Percentiles rank a stretch among this genome's conserved stretches.
These are phyloP conservation scores for Helicolenus hilgendorfi DNA, from an alignment of 2,797 vertebrate genomes.

Conservation along the genomic window DNA sequence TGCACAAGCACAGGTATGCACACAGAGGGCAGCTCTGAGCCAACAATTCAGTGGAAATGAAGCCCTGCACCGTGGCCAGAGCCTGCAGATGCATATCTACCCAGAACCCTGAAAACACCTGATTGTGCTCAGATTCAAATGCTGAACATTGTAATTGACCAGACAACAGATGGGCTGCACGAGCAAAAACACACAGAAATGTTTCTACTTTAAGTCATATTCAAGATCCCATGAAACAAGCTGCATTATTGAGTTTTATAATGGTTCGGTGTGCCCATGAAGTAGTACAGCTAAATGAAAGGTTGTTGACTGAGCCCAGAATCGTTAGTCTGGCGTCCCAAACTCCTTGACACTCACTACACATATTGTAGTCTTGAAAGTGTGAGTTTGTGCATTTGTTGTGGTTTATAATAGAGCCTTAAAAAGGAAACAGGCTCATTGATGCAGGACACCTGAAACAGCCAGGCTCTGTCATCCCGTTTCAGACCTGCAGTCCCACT, in stretches of 20 bases:
- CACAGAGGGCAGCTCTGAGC: constrained; percentile 81
- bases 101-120: constrained; percentile 69
- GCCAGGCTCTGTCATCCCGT: neutral
- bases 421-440: neutral
- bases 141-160: constrained; percentile 31
- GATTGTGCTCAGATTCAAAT: constrained; percentile 59
- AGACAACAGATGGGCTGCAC: constrained; percentile 6
- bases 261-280: neutral
- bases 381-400: neutral
- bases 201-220: neutral
- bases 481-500: constrained; percentile 5
- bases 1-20: constrained; percentile 76
- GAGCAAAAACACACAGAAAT: neutral
- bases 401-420: neutral
- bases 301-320: neutral
- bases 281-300: neutral
- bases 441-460: neutral
- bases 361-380: neutral
- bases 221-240: neutral
- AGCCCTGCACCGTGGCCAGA: constrained; percentile 65
- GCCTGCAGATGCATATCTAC: constrained; percentile 76
- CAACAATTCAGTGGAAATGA: constrained; percentile 73
- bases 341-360: neutral
- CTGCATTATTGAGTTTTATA: neutral
- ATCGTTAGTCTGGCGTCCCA: neutral